A percentile compares a stretch with the other conserved stretches of the same genome.
These are phyloP conservation scores for Glaucidium brasilianum DNA, from an alignment of 2,113 vertebrate genomes.

Conservation along the genomic window DNA sequence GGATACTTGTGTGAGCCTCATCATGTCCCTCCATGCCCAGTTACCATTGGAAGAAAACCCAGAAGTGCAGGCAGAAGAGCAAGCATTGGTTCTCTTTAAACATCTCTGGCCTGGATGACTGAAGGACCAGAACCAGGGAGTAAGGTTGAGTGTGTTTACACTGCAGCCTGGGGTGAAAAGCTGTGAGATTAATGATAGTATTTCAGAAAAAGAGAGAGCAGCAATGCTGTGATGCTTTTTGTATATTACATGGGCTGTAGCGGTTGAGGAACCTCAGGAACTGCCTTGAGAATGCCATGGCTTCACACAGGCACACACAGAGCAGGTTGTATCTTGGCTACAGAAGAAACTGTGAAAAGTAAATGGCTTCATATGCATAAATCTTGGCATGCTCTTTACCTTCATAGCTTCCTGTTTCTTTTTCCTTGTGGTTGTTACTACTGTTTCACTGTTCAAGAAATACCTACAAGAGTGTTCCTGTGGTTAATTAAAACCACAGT, in stretches of 20 bases:
- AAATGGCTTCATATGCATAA: neutral
- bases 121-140: neutral
- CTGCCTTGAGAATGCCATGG: neutral
- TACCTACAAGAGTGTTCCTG: neutral
- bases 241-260: neutral
- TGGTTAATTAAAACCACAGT: neutral
- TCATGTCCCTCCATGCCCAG: rapidly evolving
- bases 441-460: neutral
- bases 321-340: rapidly evolving
- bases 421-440: neutral
- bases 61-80: neutral
- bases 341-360: neutral
- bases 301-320: neutral
- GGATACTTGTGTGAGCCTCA: neutral
- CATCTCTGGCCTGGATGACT: neutral
- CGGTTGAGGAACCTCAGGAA: neutral
- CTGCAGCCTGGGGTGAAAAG: neutral
- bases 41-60: neutral
- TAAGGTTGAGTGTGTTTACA: neutral
- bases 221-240: neutral
- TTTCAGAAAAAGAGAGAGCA: neutral
- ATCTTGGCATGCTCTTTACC: neutral
- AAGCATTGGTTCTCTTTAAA: neutral
- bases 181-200: neutral
- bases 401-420: neutral